Evolutionary conservation across 2,113 vertebrate genomes (phyloP), one percentile per base, ranked within the genome.

Genomic region (Rousettus leschenaultii): DNA sequence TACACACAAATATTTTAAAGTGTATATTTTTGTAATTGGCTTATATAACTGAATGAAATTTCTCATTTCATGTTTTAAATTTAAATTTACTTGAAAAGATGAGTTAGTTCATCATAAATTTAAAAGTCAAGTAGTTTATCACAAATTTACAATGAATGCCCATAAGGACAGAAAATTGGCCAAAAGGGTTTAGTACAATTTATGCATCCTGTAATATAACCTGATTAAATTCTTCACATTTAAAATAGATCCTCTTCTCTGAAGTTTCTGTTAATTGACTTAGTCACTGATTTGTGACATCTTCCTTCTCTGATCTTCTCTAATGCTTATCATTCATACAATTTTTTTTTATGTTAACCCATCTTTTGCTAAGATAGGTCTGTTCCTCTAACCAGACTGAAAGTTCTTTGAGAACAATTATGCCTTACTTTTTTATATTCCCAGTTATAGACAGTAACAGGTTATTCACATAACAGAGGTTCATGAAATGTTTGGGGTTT

Each of bases 1-100:
- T 35, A 78, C 2, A 63, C 12, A 78, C 4, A 79, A 9, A 94
- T 68, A 80, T 89, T 86, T 83, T 79, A 91, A 70, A 70, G 53
- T 53, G 5, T 30, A 53, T 59, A 55, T 35, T 95, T 96, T 89
- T 96, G 26, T 80, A 89, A 89, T 53, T 89, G 13, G 28, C 45
- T 92, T 93, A 71, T 79, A 75, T 82, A 21, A 97, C 65, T 73
- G 30, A 77, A 86, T 91, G 12, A 74, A 80, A 79, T 80, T 75
- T 91, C 28, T 95, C n/a, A 91, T 85, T 90, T 89, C 91, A 48
- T 73, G 18, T 89, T 94, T 93, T 68, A 82, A 95, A 89, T 87
- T 86, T 91, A 73, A 89, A 84, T 78, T 78, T 90, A 19, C 12
- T 86, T 85, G 45, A 74, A 83, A 84, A 66, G 33, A 79, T 93